A percentile compares a stretch with the other conserved stretches of the same genome.
Evolutionary conservation across 2,113 vertebrate genomes (phyloP).

Genomic region (Muntiacus muntjak): DNA sequence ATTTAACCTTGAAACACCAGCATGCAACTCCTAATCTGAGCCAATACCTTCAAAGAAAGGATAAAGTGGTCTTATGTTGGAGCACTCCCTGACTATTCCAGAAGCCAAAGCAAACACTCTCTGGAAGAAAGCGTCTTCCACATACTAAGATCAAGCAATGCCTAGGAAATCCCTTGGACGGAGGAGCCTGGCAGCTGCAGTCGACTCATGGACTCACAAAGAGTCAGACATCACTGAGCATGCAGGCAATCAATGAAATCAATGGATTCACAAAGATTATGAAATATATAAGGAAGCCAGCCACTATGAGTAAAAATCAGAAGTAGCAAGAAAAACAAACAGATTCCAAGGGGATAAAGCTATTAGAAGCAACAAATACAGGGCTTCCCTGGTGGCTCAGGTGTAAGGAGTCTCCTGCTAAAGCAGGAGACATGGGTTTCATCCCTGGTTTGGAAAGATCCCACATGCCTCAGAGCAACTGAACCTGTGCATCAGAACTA

Average conservation of each 20-base stretch:
- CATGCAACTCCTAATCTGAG: background rate
- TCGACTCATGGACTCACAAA: background rate
- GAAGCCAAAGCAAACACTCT: background rate
- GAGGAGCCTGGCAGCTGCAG: background rate
- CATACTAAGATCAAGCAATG: background rate
- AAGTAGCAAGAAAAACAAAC: background rate
- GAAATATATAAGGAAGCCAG: background rate
- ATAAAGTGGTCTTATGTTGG: background rate
- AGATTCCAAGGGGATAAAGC: background rate
- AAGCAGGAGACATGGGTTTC: background rate
- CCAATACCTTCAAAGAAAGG: background rate
- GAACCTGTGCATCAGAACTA: background rate
- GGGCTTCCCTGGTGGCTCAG: background rate
- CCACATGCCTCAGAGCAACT: background rate
- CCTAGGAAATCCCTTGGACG: background rate
- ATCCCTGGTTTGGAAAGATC: background rate
- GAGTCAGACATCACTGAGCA: background rate
- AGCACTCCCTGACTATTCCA: background rate
- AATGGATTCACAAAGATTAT: background rate
- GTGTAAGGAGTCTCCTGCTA: background rate
- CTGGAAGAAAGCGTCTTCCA: background rate
- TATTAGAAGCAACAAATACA: background rate
- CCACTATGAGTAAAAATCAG: background rate
- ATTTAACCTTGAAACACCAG: background rate
- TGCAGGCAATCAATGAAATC: background rate